Base-by-base conservation (phyloP, 2,797 vertebrate genomes). In the Rhinichthys osculus region DNA sequence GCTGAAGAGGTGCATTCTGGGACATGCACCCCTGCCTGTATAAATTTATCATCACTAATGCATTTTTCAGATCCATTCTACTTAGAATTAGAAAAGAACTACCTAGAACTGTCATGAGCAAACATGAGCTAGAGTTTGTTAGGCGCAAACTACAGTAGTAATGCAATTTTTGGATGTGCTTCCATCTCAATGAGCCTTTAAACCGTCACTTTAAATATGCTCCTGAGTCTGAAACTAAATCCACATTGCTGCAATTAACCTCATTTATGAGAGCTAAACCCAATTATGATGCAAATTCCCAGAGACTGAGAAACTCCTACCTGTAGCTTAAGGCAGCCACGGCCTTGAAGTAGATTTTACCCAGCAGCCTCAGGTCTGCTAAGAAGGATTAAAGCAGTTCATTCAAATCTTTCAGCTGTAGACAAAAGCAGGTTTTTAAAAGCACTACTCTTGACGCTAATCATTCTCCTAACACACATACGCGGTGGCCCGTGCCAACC, bases 401-500 rank as follows among this genome's bases (percentile, higher is more conserved):
- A 64, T 93, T 93, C 91, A 92, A 89, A 83, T 92, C 94, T 93
- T 94, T 94, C 91, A 94, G 92, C 92, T 86, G 92, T 91, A 92
- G 73, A 95, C 94, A 95, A 94, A 95, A 88, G 89, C 92, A 89
- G 91, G 93, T 92, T 91, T 92, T 89, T 83, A 85, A 93, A 93
- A 91, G 91, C 88, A 91, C 91, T 89, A 90, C 73, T 74, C 66
- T 85, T 89, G 85, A 89, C 52, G 91, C 89, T 95, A 95, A 95
- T 95, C 94, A 92, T 93, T 93, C 95, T 94, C 93, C 93, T 94
- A 92, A 92, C 87, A 79, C 76, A 69, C 93, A 94, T 92, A 93
- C 90, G 93, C 90, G 91, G n/a, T 77, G 50, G 52, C 62, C 30
- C 38, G 7, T 74, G 54, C 17, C 57, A 67, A n/a, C 83, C 35